These are phyloP conservation scores for Galerucella nymphaeae DNA, from an alignment of 2,888 invertebrate species.

Conservation along the genomic window DNA sequence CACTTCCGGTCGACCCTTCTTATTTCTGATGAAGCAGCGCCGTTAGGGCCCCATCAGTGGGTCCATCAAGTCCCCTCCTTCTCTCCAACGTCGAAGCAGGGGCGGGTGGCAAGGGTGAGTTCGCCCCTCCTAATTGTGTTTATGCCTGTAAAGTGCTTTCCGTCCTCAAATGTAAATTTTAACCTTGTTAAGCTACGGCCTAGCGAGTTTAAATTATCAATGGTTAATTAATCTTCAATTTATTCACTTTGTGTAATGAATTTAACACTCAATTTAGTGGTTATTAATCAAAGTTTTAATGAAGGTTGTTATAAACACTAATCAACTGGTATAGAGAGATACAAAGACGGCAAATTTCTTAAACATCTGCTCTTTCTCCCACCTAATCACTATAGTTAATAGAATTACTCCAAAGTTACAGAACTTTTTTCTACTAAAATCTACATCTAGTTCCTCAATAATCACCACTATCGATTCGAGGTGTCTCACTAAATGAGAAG, in stretches of 20 bases:
- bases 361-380: constrained; percentile 43
- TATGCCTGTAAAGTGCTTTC: constrained; percentile 67
- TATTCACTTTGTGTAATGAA: constrained; percentile 67
- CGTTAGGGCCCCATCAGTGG: constrained; percentile 48
- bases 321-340: constrained; percentile 52
- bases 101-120: constrained; percentile 34
- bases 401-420: constrained; percentile 18
- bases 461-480: not conserved
- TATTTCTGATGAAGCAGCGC: constrained; percentile 54
- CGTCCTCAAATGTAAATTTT: constrained; percentile 64
- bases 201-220: constrained; percentile 69
- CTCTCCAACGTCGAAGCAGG: constrained; percentile 21
- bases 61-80: constrained; percentile 40
- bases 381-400: constrained; percentile 31
- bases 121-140: constrained; percentile 64
- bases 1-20: constrained; percentile 62
- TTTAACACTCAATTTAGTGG: constrained; percentile 68
- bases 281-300: constrained; percentile 72
- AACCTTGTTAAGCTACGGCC: constrained; percentile 66
- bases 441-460: not conserved
- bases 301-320: constrained; percentile 63
- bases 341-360: constrained; percentile 42
- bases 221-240: constrained; percentile 69
- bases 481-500: not conserved
- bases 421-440: not conserved